Percentiles rank a stretch among this genome's conserved stretches.
Conservation (phyloP, 2,113 vertebrate genomes). For the Astur gentilis region DNA sequence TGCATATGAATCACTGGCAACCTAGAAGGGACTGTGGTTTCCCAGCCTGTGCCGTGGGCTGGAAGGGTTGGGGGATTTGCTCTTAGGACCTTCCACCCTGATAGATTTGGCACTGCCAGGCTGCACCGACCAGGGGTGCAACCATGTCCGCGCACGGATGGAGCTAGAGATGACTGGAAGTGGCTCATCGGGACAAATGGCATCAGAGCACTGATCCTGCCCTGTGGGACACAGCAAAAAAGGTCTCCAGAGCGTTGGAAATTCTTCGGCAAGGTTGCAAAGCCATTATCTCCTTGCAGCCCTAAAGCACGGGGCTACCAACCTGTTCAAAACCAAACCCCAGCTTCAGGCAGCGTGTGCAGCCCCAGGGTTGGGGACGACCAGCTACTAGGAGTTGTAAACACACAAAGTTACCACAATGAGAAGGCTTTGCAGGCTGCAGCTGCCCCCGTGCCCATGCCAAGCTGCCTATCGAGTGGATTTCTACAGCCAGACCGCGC, state of each 20-base stretch:
- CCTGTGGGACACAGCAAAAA: neutral
- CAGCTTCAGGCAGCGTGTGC: neutral
- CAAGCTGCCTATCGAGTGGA: neutral
- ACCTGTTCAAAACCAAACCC: neutral
- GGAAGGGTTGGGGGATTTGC: neutral
- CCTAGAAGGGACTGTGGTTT: neutral
- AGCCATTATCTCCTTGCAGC: neutral
- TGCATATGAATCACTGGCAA: neutral
- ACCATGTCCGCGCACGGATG: rapidly evolving
- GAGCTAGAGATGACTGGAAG: neutral
- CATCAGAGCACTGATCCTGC: neutral
- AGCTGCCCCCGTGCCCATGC: neutral
- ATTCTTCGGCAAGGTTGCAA: neutral
- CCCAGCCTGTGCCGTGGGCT: neutral
- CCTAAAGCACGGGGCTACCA: neutral
- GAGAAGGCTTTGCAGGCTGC: neutral
- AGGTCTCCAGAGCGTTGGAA: neutral
- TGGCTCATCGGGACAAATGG: neutral
- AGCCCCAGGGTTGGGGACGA: neutral
- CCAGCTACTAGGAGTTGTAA: neutral
- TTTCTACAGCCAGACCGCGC: neutral
- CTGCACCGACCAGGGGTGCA: neutral
- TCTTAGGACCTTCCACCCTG: neutral
- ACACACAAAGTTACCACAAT: neutral
- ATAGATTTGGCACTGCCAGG: neutral